A percentile compares a stretch with the other conserved stretches of the same genome.
phyloP scores from a whole-genome alignment of 2,113 vertebrate species.

The Myiagra hebetior region DNA sequence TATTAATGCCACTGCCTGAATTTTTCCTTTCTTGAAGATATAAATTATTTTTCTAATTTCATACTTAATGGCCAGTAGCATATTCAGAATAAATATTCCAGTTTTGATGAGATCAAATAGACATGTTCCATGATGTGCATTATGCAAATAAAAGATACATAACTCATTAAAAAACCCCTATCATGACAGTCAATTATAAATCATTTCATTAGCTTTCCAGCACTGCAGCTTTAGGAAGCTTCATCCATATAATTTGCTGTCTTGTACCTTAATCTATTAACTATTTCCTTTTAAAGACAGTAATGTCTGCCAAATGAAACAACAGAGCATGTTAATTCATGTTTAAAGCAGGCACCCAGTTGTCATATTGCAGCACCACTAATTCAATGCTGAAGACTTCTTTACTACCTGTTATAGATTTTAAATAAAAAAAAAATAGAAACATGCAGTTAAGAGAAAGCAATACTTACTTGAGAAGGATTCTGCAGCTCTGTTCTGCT shows the following conservation, averaged over 20 bases:
- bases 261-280: slow-evolving; percentile 23
- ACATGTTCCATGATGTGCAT: not conserved
- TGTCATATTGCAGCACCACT: slow-evolving; percentile 49
- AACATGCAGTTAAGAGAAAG: not conserved
- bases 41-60: slow-evolving; percentile 11
- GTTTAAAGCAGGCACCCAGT: slow-evolving; percentile 34
- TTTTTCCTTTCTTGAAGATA: not conserved
- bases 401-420: slow-evolving; percentile 25
- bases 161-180: not conserved
- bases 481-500: slow-evolving; percentile 37
- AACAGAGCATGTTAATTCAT: slow-evolving; percentile 13
- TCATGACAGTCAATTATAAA: slow-evolving; percentile 3
- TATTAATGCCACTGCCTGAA: not conserved
- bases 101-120: slow-evolving; percentile 27
- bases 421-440: not conserved
- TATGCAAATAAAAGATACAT: slow-evolving; percentile 34
- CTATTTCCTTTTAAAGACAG: slow-evolving; percentile 18
- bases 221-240: not conserved
- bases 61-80: not conserved
- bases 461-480: slow-evolving; percentile 55
- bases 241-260: not conserved
- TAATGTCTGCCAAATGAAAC: slow-evolving; percentile 51
- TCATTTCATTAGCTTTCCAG: slow-evolving; percentile 9
- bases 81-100: not conserved
- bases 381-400: not conserved